Base-by-base conservation (phyloP, 2,797 vertebrate genomes). In the Lycodopsis pacificus region DNA sequence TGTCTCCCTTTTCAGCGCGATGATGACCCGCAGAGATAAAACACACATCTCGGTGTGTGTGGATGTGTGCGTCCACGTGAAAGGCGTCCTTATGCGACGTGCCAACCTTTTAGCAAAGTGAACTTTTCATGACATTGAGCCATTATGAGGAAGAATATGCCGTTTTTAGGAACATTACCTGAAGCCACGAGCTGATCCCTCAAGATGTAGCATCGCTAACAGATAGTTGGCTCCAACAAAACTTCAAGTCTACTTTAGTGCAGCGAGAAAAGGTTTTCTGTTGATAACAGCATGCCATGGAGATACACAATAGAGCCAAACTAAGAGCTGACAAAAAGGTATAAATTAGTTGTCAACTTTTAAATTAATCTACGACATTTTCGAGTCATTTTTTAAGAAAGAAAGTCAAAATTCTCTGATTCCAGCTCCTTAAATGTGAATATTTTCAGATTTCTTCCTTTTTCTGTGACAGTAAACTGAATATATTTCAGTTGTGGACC, bases 1-100 rank as follows among this genome's bases (percentile, higher is more conserved):
- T 86, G 76, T 80, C 84, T 83, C 51, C 74, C 72, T 83, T 82
- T 74, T 72, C 80, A 63, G 58, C 54, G 64, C 40, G 22, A 86
- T 81, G 82, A 87, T 82, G 81, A 86, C 81, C 78, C 72, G 11
- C 51, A 46, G 69, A 77, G 77, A 75, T 81, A 77, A 84, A 81
- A 79, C 36, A 82, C 79, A 70, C 70, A 82, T 80, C 44, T 61
- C 63, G 19, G 58, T 49, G 51, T 67, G 79, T 48, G 65, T 51
- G 48, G 10, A 7, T 51, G 48, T 51, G 7, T 48, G 32, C n/a
- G 17, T 56, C 53, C 57, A 19, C 56, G 49, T 27, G 65, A 32
- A 81, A 84, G 82, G 69, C 57, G 77, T 76, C 79, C 65, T 53
- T 46, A n/a, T 53, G 64, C 49, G 64, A 54, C 65, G 56, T 1